Evolutionary conservation across 2,888 invertebrate genomes (phyloP).

Genomic region (Eupithecia inturbata): DNA sequence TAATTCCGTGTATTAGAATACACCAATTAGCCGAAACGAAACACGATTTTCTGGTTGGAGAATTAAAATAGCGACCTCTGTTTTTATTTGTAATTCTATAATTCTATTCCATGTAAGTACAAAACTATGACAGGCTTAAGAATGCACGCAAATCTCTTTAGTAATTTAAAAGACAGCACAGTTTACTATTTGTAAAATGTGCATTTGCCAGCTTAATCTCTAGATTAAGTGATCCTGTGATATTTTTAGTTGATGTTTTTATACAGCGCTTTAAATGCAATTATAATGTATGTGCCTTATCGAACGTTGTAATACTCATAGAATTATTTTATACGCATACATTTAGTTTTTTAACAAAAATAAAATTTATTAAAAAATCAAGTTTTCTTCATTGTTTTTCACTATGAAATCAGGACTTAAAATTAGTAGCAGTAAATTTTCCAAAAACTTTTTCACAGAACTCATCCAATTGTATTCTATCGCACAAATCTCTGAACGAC

Average conservation of each 20-base stretch:
- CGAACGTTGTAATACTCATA: constrained; percentile 22
- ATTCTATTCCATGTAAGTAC: not conserved
- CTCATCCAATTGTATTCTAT: constrained; percentile 72
- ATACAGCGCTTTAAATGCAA: constrained; percentile 21
- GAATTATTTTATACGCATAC: constrained; percentile 10
- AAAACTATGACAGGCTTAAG: not conserved
- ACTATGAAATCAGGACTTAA: not conserved
- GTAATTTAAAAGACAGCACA: not conserved
- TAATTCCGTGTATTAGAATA: too few relatives aligned
- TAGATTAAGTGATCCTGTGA: constrained; percentile 21
- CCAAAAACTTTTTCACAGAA: constrained; percentile 74
- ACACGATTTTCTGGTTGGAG: too few relatives aligned
- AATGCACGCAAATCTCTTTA: not conserved
- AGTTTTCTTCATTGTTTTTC: not conserved
- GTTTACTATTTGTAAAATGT: not conserved
- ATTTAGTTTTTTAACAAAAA: constrained; percentile 16
- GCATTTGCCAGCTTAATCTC: not conserved
- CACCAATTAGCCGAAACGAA: too few relatives aligned
- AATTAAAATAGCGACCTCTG: too few relatives aligned
- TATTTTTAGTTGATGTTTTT: constrained; percentile 39
- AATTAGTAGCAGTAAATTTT: constrained; percentile 36
- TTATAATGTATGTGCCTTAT: constrained; percentile 27
- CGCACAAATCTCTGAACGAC: constrained; percentile 77
- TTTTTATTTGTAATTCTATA: not conserved
- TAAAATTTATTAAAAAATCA: constrained; percentile 21